A percentile compares a stretch with the other conserved stretches of the same genome.
Conservation (phyloP, 1,140 invertebrate genomes). For the Eumeta japonica region DNA sequence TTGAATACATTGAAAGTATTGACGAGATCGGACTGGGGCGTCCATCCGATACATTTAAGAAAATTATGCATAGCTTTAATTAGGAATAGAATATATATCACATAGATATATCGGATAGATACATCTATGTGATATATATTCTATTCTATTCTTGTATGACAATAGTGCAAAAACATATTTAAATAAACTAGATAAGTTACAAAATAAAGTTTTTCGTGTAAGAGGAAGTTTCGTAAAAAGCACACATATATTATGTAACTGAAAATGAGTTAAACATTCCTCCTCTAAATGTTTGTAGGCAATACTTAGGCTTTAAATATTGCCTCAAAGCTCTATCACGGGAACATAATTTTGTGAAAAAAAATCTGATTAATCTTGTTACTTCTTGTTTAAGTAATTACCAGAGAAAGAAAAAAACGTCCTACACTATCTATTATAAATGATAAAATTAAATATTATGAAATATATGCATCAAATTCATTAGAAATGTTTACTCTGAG, state of each 20-base stretch:
- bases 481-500: constrained; percentile 5
- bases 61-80: background rate
- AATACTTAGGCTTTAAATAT: constrained; percentile 2
- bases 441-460: background rate
- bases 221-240: constrained; percentile 4
- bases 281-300: constrained; percentile 1
- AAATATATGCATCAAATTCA: background rate
- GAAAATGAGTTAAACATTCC: constrained; percentile 4
- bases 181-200: constrained; percentile 4
- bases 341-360: no score
- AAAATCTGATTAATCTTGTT: background rate
- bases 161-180: background rate
- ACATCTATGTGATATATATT: no score
- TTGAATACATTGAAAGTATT: no score
- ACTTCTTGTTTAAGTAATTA: background rate
- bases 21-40: background rate
- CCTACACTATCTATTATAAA: background rate
- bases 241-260: constrained; percentile 6
- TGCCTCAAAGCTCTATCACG: constrained; percentile 2
- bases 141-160: constrained; percentile 3
- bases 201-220: no score
- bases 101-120: no score
- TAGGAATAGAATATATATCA: background rate
- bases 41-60: background rate
- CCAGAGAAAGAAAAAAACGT: background rate